Conservation (phyloP, 2,888 invertebrate genomes). For the Sinodicranocentrus sp. region DNA sequence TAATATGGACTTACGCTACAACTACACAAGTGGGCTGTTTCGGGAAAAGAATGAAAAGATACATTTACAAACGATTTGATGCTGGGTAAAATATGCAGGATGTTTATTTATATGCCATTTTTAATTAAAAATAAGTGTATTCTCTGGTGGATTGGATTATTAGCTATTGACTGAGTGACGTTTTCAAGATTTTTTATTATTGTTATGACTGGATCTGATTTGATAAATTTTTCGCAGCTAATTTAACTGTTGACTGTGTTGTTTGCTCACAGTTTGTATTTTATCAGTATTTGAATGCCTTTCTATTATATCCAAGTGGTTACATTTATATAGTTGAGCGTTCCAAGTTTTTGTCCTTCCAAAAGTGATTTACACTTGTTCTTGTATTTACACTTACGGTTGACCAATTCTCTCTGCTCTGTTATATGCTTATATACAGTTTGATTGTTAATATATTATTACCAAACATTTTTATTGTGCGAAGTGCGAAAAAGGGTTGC, state of each 20-base stretch:
- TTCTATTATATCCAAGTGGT: neutral
- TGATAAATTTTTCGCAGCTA: constrained; percentile 20
- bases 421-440: constrained; percentile 35
- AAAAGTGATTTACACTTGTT: neutral
- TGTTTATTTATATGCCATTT: too few species aligned
- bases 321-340: neutral
- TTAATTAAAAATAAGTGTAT: constrained; percentile 10
- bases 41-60: too few species aligned
- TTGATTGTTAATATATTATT: constrained; percentile 16
- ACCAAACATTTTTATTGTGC: constrained; percentile 30
- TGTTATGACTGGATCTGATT: neutral
- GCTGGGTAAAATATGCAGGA: too few species aligned
- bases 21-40: too few species aligned
- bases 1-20: too few species aligned
- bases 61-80: too few species aligned
- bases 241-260: constrained; percentile 49
- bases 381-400: constrained; percentile 6
- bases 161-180: constrained; percentile 17
- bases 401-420: constrained; percentile 21
- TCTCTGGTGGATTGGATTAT: neutral
- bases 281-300: neutral
- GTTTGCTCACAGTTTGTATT: constrained; percentile 48
- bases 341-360: constrained; percentile 37
- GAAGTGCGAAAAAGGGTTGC: neutral
- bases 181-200: neutral